A percentile compares a stretch with the other conserved stretches of the same genome.
phyloP scores from a whole-genome alignment of 2,797 vertebrate genomes.

The Carduelis carduelis region DNA sequence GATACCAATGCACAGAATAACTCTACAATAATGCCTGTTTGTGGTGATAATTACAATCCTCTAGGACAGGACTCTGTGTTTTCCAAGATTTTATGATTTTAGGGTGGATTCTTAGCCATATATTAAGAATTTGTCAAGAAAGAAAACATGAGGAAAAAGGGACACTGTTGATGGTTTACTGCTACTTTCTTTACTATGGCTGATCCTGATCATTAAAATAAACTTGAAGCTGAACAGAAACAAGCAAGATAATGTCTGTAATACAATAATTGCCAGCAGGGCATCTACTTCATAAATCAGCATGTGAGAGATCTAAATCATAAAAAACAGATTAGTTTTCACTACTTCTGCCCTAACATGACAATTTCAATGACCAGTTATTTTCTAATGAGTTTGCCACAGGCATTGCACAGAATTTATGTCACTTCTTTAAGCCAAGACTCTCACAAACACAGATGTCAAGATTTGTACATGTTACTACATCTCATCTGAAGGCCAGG shows the following conservation, averaged over 20 bases:
- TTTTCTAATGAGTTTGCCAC: background rate
- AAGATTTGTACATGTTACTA: background rate
- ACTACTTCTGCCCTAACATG: background rate
- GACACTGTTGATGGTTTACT: background rate
- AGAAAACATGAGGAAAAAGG: background rate
- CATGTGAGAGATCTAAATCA: background rate
- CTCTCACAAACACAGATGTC: background rate
- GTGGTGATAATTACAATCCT: background rate
- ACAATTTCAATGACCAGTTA: background rate
- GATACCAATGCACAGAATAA: background rate
- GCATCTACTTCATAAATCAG: background rate
- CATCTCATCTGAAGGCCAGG: background rate
- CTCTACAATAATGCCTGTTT: background rate
- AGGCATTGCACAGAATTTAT: background rate
- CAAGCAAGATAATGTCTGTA: background rate
- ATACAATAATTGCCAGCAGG: background rate
- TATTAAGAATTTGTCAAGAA: background rate
- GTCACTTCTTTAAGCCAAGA: background rate
- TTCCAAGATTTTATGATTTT: background rate
- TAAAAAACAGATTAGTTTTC: background rate
- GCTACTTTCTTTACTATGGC: background rate
- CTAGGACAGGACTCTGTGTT: background rate
- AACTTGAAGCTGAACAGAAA: background rate
- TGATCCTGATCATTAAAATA: background rate
- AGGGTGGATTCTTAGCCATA: background rate